A percentile compares a stretch with the other conserved stretches of the same genome.
Conservation (phyloP, 2,797 vertebrate genomes). For the Argyrosomus regius region DNA sequence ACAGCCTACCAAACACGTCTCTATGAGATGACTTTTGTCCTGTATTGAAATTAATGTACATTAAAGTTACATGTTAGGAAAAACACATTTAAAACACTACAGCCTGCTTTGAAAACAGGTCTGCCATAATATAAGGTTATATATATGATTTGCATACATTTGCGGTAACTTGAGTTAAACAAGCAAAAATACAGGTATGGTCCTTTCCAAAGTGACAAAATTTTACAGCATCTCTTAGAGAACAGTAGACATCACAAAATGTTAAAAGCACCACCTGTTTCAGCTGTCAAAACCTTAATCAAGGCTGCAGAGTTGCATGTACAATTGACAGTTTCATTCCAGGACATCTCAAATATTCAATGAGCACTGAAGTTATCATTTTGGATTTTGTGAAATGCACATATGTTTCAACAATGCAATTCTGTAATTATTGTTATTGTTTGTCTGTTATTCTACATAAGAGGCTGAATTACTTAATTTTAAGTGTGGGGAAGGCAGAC, state of each 20-base stretch:
- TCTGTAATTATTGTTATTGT: not conserved
- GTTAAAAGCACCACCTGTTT: not conserved
- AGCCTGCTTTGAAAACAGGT: slow-evolving; percentile 3
- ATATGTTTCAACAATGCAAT: not conserved
- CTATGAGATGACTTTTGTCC: not conserved
- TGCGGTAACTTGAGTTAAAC: slow-evolving; percentile 4
- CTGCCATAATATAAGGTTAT: not conserved
- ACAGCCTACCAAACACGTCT: not conserved
- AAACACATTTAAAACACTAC: not conserved
- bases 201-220: slow-evolving; percentile 9
- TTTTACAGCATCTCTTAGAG: slow-evolving; percentile 25
- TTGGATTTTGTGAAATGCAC: not conserved
- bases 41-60: not conserved
- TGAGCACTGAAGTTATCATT: not conserved
- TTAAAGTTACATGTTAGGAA: not conserved
- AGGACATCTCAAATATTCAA: slow-evolving; percentile 3
- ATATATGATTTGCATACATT: not conserved
- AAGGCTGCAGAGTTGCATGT: slow-evolving; percentile 6
- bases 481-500: not conserved
- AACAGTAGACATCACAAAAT: slow-evolving; percentile 1
- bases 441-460: slow-evolving; percentile 3
- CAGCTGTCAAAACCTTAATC: not conserved
- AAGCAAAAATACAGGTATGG: slow-evolving; percentile 38
- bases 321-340: not conserved
- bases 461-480: slow-evolving; percentile 27